Evolutionary conservation across 2,888 invertebrate species (phyloP).

Genomic region (Acholoe squamosa): DNA sequence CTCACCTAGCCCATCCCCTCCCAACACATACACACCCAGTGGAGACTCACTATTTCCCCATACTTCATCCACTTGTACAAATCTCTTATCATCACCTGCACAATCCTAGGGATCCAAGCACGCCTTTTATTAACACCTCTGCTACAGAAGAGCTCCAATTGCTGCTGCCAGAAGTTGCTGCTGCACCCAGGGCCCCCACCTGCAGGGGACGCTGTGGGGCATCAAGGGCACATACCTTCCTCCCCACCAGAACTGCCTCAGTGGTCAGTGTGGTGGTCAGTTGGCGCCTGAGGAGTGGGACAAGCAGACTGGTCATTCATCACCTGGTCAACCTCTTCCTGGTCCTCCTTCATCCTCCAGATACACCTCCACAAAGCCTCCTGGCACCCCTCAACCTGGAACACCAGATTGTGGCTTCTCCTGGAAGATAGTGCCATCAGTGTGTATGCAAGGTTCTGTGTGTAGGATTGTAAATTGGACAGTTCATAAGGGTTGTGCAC

Average conservation of each 20-base stretch:
- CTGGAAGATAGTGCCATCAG: not conserved
- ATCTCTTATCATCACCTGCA: constrained; percentile 28
- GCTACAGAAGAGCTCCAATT: not conserved
- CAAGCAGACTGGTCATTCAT: constrained; percentile 1
- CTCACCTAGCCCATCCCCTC: too few species aligned
- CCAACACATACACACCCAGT: not conserved
- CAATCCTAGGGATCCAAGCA: not conserved
- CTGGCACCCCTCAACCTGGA: not conserved
- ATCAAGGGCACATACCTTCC: not conserved
- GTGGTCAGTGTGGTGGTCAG: too few species aligned
- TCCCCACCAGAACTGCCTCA: too few species aligned
- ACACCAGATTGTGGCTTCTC: not conserved
- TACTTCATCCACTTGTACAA: constrained; percentile 23
- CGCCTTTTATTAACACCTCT: constrained; percentile 28
- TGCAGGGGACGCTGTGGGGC: not conserved
- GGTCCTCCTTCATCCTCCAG: not conserved
- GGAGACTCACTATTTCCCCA: constrained; percentile 6
- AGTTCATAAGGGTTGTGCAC: too few species aligned
- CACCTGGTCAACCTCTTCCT: not conserved
- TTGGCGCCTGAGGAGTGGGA: not conserved
- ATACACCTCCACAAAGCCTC: not conserved
- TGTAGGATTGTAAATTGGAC: too few species aligned
- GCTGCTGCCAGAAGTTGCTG: not conserved
- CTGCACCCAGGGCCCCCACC: not conserved
- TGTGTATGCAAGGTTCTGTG: too few species aligned